Evolutionary conservation across 2,888 invertebrate species (phyloP), one percentile per base, ranked within the genome.

Genomic region (Aethes cnicana): DNA sequence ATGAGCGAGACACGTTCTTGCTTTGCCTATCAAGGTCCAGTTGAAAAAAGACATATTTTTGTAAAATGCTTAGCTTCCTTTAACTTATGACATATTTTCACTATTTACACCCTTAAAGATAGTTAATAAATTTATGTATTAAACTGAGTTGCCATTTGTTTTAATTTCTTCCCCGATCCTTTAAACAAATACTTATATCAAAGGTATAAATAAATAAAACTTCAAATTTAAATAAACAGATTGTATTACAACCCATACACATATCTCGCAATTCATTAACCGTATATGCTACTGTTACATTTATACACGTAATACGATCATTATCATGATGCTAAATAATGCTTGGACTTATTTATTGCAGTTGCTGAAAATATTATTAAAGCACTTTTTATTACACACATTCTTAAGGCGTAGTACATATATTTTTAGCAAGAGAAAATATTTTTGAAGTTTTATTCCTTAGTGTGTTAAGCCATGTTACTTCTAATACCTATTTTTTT

Each of bases 1-100:
- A 63, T 65, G 61, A 67, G 65, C 69, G 62, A 68, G 66, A 72
- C 69, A 60, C 63, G 68, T 66, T 77, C 73, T 79, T 77, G 78
- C 81, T 72, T 74, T 61, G 77, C 73, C 76, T 74, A 66, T 75
- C n/a, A 77, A 75, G 75, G 81, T 82, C 79, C 82, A 80, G 61
- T 66, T 68, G 74, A 68, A 70, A 74, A 74, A 71, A 74, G 72
- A 74, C 72, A 82, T 89, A 89, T 89, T 89, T 88, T 89, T 88
- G 74, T 89, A 88, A 86, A 77, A 86, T 79, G 89, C 89, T 88
- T 88, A 87, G 89, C 89, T 88, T 88, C 84, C 82, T 77, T 79
- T 75, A 80, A 81, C 76, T 79, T 82, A 78, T 77, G 72, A 79
- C 79, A 80, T 77, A 79, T 81, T 82, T 81, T 69, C 77, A 83